A percentile compares a stretch with the other conserved stretches of the same genome.
Conservation (phyloP, 2,797 vertebrate genomes). For the Gymnopithys bicolor region DNA sequence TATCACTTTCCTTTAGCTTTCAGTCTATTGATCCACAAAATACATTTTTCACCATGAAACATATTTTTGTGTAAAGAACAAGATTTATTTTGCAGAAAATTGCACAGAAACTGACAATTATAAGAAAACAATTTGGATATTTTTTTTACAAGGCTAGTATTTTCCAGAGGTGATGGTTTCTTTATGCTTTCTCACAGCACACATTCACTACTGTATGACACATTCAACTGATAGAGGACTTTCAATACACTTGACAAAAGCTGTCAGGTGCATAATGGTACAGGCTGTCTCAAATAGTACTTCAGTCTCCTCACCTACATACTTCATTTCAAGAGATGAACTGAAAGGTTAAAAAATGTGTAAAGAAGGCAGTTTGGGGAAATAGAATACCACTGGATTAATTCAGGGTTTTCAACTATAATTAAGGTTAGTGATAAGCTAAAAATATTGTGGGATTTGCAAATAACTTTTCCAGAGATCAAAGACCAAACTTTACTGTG, state of each 20-base stretch:
- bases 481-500: neutral
- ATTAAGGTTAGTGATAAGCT: neutral
- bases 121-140: neutral
- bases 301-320: neutral
- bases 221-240: neutral
- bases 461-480: neutral
- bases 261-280: neutral
- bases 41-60: neutral
- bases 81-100: neutral
- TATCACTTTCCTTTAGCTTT: neutral
- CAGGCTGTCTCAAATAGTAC: neutral
- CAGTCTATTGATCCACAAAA: neutral
- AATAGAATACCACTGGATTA: neutral
- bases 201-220: neutral
- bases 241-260: neutral
- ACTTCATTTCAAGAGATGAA: neutral
- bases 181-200: neutral
- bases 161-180: neutral
- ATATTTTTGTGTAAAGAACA: neutral
- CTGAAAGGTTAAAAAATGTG: neutral
- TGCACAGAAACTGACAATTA: neutral
- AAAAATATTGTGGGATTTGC: neutral
- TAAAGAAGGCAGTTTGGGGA: neutral
- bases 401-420: neutral
- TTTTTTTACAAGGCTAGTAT: neutral